Evolutionary conservation across 2,113 vertebrate species (phyloP), one percentile per base, ranked within the genome.

Genomic region (Nestor notabilis): DNA sequence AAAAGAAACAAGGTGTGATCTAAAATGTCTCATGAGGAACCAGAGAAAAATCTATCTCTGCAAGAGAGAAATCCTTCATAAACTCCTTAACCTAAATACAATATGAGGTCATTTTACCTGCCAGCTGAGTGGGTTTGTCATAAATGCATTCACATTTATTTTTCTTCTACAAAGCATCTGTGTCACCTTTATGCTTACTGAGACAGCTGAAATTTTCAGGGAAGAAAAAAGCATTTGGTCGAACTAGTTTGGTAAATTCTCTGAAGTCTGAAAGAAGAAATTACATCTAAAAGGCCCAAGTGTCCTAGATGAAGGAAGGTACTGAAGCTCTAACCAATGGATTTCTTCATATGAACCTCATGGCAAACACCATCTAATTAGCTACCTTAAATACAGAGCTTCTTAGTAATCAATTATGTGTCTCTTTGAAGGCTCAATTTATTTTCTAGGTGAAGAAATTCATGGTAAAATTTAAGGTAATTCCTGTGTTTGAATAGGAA

Each of bases 61-160:
- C 47, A 60, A 82, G 50, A 95, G 60, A 86, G 92, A 96, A 95
- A 91, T 44, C 31, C 66, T 91, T 92, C 87, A 87, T 81, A 95
- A 95, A 96, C 74, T 95, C 80, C 69, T 91, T 96, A 96, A 94
- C 87, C 93, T 89, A 96, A 93, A 95, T 89, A 91, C 56, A 89
- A 47, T 84, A 75, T 0, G 7, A 96, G 85, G 84, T 83, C 47
- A 93, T 89, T 95, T 85, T 58, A 95, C 78, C 66, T 83, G 61
- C 70, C 55, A 78, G 79, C 79, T 89, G 72, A 95, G 50, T 47
- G 46, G 18, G n/a, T 77, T 89, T 95, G 86, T 78, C 77, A 96
- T 44, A 78, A 90, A 89, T 47, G 52, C 33, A 79, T 64, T 89
- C 83, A 90, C 63, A 63, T 66, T 72, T 96, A 60, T 63, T 83